Evolutionary conservation across 2,797 vertebrate genomes (phyloP).

Genomic region (Phrynocephalus forsythii): DNA sequence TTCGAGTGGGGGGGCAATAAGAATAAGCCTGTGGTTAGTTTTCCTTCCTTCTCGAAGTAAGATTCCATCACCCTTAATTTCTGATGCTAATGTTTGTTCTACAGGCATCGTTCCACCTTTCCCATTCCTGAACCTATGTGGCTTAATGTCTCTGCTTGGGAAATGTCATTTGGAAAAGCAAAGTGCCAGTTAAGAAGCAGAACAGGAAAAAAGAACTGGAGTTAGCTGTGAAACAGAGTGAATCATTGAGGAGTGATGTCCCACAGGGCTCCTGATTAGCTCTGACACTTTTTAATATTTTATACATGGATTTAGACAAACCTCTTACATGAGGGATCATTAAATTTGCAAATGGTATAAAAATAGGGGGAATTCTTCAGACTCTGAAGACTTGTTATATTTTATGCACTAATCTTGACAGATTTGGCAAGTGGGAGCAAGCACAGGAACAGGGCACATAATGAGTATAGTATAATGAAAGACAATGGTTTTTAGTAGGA

Average conservation of each 20-base stretch:
- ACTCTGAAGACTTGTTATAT: conserved; percentile 48
- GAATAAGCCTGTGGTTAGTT: not conserved
- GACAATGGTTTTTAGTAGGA: conserved; percentile 67
- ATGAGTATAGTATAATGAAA: conserved; percentile 56
- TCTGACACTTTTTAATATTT: conserved; percentile 65
- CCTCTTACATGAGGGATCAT: conserved; percentile 53
- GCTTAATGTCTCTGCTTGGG: not conserved
- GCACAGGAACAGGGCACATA: conserved; percentile 66
- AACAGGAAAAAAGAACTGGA: not conserved
- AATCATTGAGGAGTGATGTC: conserved; percentile 33
- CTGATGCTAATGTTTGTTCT: not conserved
- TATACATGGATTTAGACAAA: conserved; percentile 63
- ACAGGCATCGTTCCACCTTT: not conserved
- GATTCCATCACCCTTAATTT: not conserved
- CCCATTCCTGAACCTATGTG: not conserved
- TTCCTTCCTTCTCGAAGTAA: not conserved
- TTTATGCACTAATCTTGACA: conserved; percentile 65
- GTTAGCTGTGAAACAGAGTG: conserved; percentile 17
- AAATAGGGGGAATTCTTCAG: conserved; percentile 64
- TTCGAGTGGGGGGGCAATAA: no score
- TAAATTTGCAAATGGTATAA: conserved; percentile 60
- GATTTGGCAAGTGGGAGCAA: conserved; percentile 64
- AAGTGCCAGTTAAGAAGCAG: not conserved
- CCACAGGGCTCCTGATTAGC: conserved; percentile 46
- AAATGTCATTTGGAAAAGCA: conserved; percentile 6